Evolutionary conservation across 2,113 vertebrate genomes (phyloP).

Genomic region (Chamaetylas fuelleborni): DNA sequence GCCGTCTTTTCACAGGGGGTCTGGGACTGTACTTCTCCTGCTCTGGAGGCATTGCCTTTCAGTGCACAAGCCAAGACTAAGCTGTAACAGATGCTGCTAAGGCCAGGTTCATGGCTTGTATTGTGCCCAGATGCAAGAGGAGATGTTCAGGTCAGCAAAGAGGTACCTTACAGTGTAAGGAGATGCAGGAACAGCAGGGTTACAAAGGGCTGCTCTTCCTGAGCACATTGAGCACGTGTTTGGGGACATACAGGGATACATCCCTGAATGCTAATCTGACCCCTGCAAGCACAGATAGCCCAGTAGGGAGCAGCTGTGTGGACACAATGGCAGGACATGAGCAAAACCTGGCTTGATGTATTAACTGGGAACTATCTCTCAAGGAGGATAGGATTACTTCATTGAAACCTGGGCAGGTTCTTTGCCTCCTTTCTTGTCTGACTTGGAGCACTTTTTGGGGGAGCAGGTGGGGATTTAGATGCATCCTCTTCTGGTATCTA

Average conservation of each 20-base stretch:
- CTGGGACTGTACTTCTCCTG: background rate
- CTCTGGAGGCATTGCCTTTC: background rate
- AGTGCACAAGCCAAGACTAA: background rate
- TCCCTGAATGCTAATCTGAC: background rate
- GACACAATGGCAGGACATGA: background rate
- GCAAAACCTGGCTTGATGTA: background rate
- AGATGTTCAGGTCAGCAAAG: background rate
- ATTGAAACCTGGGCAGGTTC: background rate
- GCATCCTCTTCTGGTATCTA: background rate
- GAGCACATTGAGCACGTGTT: rapidly evolving
- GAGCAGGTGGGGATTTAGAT: background rate
- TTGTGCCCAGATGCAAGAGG: background rate
- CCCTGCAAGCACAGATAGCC: background rate
- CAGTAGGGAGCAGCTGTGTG: background rate
- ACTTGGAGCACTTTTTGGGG: background rate
- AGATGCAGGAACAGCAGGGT: background rate
- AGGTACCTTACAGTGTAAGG: background rate
- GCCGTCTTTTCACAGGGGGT: background rate
- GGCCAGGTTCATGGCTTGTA: background rate
- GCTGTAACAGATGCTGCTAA: background rate
- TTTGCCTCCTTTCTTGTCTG: background rate
- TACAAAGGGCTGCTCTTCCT: background rate
- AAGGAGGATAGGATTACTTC: background rate
- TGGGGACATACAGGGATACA: background rate
- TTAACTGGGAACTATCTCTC: background rate